Base-by-base conservation (phyloP, 2,113 vertebrate species). In the Girardinichthys multiradiatus region DNA sequence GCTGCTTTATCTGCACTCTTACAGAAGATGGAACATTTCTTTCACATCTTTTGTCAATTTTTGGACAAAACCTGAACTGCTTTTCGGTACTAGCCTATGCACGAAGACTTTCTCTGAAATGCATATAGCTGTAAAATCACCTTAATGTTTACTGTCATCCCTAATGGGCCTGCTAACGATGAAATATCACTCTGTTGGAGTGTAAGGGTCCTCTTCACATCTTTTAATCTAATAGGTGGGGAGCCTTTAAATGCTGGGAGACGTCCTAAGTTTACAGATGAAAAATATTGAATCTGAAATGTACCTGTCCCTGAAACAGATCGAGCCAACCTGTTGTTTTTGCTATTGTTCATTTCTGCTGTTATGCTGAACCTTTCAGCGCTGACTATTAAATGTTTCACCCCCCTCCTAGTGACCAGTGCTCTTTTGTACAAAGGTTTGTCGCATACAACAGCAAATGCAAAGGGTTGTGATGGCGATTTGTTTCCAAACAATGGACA, bases 351-450 rank as follows among this genome's bases (percentile, higher is more conserved):
- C 31, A 63, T 21, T 51, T 59, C n/a, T 48, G 35, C n/a, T 77
- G 37, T 81, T 48, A 74, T 72, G 8, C 14, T 78, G 59, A 70
- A 70, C 62, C 39, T 76, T 79, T 45, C 51, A 66, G 15, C 28
- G 59, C 5, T 68, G 45, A 39, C 24, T 29, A 86, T 85, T 86
- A 87, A 90, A 87, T 66, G 39, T 75, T 74, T n/a, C 60, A n/a
- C 68, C 77, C 13, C 8, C 4, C 26, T 66, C 51, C 19, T 80
- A n/a, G 27, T 42, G 39, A 82, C 57, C 30, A 4, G 19, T 64
- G 66, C 8, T 29, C 66, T 65, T 66, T 58, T 42, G 27, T 75
- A 10, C 7, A 57, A 33, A 33, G 9, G 14, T 65, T 33, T 64
- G 0, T 26, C 2, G 14, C 21, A 26, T 24, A 9, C 35, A 17